phyloP scores from a whole-genome alignment of 2,888 invertebrate species.

The Lamellibrachia columna region DNA sequence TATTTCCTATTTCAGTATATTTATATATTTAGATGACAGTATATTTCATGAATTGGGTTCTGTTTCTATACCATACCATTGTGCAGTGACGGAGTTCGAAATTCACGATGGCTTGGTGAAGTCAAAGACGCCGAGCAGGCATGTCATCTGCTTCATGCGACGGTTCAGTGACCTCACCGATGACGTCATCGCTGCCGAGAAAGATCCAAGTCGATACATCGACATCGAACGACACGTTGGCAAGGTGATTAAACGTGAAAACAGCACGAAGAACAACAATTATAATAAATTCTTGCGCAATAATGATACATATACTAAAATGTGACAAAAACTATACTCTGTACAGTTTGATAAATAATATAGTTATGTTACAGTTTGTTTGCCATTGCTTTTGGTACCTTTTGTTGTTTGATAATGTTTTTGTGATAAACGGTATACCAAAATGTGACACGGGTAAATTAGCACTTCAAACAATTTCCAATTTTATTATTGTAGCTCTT shows the following conservation, averaged over 20 bases:
- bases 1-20: no score
- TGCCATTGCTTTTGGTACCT: no score
- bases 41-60: background rate
- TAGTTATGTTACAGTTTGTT: no score
- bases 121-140: conserved; percentile 40
- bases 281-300: background rate
- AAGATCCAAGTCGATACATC: conserved; percentile 45
- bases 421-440: background rate
- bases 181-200: background rate
- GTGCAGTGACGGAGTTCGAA: conserved; percentile 58
- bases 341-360: no score
- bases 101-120: conserved; percentile 52
- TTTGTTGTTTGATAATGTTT: no score
- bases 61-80: background rate
- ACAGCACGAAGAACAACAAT: background rate
- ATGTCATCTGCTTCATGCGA: conserved; percentile 46
- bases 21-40: background rate
- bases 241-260: conserved; percentile 21
- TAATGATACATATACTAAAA: no score
- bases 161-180: background rate
- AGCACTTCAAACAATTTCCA: background rate
- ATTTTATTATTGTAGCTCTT: background rate
- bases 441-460: background rate
- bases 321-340: no score
- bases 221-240: conserved; percentile 38